Evolutionary conservation across 1,140 invertebrate species (phyloP).

Genomic region (Pogonognathellus flavescens): DNA sequence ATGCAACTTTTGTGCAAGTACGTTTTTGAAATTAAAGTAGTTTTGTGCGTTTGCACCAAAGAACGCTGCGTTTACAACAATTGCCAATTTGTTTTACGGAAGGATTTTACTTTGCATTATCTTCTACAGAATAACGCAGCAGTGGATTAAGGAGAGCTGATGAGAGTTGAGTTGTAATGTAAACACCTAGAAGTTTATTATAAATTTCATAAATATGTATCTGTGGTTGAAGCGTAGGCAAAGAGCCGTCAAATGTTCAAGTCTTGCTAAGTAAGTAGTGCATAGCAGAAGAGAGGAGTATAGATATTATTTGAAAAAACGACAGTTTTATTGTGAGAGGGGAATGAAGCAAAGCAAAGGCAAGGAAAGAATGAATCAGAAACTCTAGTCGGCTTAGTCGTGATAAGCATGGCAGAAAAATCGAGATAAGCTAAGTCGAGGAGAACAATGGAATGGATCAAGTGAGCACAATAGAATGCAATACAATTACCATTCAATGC

Average conservation of each 20-base stretch:
- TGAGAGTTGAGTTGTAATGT: not conserved
- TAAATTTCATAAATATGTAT: not conserved
- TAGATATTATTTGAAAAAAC: slow-evolving; percentile 28
- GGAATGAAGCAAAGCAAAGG: slow-evolving; percentile 10
- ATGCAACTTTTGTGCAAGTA: not conserved
- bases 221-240: not conserved
- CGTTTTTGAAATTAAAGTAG: not conserved
- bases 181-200: too few relatives aligned
- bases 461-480: not conserved
- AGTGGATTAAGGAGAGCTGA: not conserved
- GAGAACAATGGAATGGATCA: slow-evolving; percentile 10
- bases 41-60: not conserved
- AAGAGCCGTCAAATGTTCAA: slow-evolving; percentile 2
- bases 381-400: not conserved
- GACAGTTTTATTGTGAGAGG: slow-evolving; percentile 23
- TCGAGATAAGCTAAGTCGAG: not conserved
- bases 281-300: slow-evolving; percentile 10
- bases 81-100: slow-evolving; percentile 18
- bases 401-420: slow-evolving; percentile 44
- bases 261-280: slow-evolving; percentile 33
- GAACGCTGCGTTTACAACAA: not conserved
- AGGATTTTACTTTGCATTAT: slow-evolving; percentile 22
- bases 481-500: slow-evolving; percentile 28
- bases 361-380: slow-evolving; percentile 15
- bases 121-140: not conserved